These are phyloP conservation scores for Goniozus legneri DNA, from an alignment of 1,140 invertebrate species.

Conservation along the genomic window DNA sequence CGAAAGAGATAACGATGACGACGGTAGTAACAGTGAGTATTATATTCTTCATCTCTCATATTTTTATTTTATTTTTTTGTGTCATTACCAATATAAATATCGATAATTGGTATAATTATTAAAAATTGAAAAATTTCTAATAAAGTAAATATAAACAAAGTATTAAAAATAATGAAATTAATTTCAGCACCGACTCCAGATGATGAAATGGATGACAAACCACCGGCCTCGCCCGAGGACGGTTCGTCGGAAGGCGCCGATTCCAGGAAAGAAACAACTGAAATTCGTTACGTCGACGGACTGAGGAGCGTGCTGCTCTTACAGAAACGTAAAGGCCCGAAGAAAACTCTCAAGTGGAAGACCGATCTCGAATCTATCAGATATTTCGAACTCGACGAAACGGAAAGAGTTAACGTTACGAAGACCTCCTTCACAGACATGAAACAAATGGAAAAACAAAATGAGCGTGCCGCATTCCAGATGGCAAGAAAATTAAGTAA, in stretches of 20 bases:
- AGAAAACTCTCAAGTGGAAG: slow-evolving; percentile 83
- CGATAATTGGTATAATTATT: neutral
- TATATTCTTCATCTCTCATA: neutral
- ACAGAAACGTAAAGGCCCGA: slow-evolving; percentile 70
- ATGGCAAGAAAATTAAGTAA: slow-evolving; percentile 71
- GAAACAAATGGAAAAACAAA: slow-evolving; percentile 82
- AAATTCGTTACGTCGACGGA: slow-evolving; percentile 42
- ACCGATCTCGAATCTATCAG: slow-evolving; percentile 75
- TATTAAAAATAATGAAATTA: neutral
- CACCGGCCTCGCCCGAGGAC: slow-evolving; percentile 30
- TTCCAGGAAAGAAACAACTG: slow-evolving; percentile 27
- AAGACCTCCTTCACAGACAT: slow-evolving; percentile 89
- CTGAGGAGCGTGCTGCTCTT: slow-evolving; percentile 65
- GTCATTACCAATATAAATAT: neutral
- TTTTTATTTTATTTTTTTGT: neutral
- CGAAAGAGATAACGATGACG: slow-evolving; percentile 26
- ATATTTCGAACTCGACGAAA: slow-evolving; percentile 92
- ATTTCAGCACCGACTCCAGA: slow-evolving; percentile 36
- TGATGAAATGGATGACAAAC: slow-evolving; percentile 31
- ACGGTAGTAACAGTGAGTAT: slow-evolving; percentile 35
- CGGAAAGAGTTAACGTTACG: slow-evolving; percentile 90
- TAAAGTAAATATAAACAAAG: neutral
- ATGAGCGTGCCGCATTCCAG: slow-evolving; percentile 80
- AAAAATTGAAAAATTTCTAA: neutral
- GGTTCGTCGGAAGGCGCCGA: slow-evolving; percentile 19